phyloP scores from a whole-genome alignment of 2,888 invertebrate species.

The Caenorhabditis auriculariae region DNA sequence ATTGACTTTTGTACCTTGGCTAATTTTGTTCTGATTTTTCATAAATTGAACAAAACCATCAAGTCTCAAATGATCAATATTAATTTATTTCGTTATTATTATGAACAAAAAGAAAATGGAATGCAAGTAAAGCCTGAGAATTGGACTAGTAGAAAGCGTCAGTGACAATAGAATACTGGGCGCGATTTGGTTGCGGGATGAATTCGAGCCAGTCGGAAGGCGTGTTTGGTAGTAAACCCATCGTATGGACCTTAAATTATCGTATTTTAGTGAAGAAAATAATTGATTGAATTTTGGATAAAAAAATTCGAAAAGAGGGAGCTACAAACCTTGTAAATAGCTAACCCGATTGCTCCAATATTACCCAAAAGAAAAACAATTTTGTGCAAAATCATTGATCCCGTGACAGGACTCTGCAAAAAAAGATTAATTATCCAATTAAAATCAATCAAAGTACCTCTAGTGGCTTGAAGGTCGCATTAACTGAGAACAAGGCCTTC shows the following conservation, averaged over 20 bases:
- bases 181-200: constrained; percentile 36
- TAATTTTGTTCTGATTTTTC: no score
- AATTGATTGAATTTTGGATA: no score
- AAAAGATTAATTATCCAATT: neutral
- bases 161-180: constrained; percentile 36
- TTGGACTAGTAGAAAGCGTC: no score
- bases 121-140: no score
- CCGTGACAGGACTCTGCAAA: constrained; percentile 48
- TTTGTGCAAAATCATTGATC: constrained; percentile 56
- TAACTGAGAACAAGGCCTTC: constrained; percentile 86
- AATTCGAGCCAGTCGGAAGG: constrained; percentile 59
- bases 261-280: no score
- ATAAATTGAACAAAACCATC: no score
- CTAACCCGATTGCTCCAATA: constrained; percentile 57
- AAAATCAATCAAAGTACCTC: constrained; percentile 9
- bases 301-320: no score
- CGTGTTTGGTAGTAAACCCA: constrained; percentile 61
- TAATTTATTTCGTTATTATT: no score
- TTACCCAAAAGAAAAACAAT: constrained; percentile 58
- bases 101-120: no score
- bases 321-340: constrained; percentile 57
- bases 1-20: no score
- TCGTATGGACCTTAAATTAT: constrained; percentile 50
- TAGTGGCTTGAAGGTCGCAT: constrained; percentile 66
- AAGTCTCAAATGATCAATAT: no score